A percentile compares a stretch with the other conserved stretches of the same genome.
These are phyloP conservation scores for Pammene fasciana DNA, from an alignment of 2,888 invertebrate species.

Conservation along the genomic window DNA sequence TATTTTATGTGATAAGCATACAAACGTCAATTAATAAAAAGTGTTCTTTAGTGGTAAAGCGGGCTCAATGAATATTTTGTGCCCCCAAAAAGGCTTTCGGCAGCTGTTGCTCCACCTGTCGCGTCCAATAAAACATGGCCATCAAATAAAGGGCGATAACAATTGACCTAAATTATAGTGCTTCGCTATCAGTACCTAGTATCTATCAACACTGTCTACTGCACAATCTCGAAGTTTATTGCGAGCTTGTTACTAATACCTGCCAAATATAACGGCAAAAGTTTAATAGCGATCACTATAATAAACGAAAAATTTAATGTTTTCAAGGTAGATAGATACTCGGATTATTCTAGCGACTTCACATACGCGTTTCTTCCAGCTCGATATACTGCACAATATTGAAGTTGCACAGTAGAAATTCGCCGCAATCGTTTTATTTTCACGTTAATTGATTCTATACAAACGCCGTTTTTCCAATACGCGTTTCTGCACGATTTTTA, in stretches of 20 bases:
- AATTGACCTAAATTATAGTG: conserved; percentile 27
- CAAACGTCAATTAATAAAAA: too few relatives aligned
- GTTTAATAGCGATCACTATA: background rate
- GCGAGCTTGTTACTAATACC: conserved; percentile 25
- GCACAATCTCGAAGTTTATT: conserved; percentile 40
- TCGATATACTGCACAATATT: too few relatives aligned
- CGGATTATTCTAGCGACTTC: too few relatives aligned
- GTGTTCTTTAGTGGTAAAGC: too few relatives aligned
- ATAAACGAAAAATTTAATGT: background rate
- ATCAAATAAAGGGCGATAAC: background rate
- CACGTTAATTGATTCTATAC: too few relatives aligned
- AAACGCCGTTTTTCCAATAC: too few relatives aligned
- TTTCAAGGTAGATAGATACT: too few relatives aligned
- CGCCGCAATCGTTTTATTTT: too few relatives aligned
- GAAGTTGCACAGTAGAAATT: too few relatives aligned
- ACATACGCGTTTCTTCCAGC: too few relatives aligned
- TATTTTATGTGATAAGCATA: too few relatives aligned
- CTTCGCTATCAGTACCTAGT: conserved; percentile 46
- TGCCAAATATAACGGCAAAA: background rate
- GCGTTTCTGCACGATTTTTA: too few relatives aligned
- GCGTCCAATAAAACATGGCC: background rate
- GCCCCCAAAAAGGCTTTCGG: background rate
- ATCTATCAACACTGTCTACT: conserved; percentile 46
- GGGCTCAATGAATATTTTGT: background rate
- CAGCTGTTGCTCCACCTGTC: conserved; percentile 18